A percentile compares a stretch with the other conserved stretches of the same genome.
Conservation (phyloP, 2,797 vertebrate species). For the Pygocentrus nattereri region DNA sequence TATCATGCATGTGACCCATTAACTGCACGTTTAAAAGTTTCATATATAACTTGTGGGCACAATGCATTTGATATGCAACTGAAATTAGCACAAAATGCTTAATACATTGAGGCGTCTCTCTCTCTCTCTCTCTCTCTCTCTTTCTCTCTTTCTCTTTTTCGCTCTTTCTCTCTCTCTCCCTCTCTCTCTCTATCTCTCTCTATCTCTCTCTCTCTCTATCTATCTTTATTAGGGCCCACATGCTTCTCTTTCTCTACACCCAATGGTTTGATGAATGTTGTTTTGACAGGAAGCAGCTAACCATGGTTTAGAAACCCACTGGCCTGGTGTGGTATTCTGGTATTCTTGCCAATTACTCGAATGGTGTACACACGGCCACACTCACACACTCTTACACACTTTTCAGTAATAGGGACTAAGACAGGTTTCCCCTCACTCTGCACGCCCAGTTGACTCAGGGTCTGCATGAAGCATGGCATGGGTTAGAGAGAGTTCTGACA, state of each 20-base stretch:
- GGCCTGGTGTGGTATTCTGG: slow-evolving; percentile 48
- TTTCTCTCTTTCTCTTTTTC: too few species aligned
- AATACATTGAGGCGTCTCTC: too few species aligned
- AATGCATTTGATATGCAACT: too few species aligned
- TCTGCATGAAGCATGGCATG: slow-evolving; percentile 32
- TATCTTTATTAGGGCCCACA: slow-evolving; percentile 8
- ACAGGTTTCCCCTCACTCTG: slow-evolving; percentile 10
- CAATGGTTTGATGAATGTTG: slow-evolving; percentile 70
- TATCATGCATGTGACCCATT: too few species aligned
- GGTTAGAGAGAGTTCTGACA: slow-evolving; percentile 42
- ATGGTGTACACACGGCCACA: slow-evolving; percentile 54
- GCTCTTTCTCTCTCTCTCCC: not conserved
- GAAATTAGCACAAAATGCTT: too few species aligned
- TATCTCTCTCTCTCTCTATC: not conserved
- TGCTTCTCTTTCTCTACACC: not conserved
- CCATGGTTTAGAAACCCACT: slow-evolving; percentile 56
- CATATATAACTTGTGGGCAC: too few species aligned
- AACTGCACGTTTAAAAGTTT: too few species aligned
- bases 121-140: too few species aligned
- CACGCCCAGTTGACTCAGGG: not conserved
- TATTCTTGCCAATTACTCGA: slow-evolving; percentile 63
- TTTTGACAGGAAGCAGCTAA: slow-evolving; percentile 71
- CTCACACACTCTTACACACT: slow-evolving; percentile 36
- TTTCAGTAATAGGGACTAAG: slow-evolving; percentile 34
- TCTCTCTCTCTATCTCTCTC: too few species aligned